Percentiles rank a stretch among this genome's conserved stretches.
Evolutionary conservation across 2,113 vertebrate genomes (phyloP).

Genomic region (Bothrops jararaca): DNA sequence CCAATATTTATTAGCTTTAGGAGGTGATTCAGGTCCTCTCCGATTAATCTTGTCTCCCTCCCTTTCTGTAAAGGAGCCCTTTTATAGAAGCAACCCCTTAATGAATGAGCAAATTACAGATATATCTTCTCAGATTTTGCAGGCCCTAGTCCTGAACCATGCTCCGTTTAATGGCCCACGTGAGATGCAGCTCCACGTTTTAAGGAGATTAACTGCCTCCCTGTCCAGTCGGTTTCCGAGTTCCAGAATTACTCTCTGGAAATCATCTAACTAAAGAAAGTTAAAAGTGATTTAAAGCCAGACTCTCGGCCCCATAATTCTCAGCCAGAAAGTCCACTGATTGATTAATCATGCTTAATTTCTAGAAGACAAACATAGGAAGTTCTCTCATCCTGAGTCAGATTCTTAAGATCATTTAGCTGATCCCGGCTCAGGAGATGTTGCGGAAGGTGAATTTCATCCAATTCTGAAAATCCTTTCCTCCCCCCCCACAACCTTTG

Average conservation of each 20-base stretch:
- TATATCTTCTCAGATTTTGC: neutral
- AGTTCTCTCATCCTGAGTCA: neutral
- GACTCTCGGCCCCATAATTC: neutral
- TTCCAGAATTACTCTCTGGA: neutral
- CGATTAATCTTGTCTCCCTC: neutral
- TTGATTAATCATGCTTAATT: neutral
- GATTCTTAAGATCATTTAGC: too few relatives aligned
- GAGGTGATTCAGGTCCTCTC: neutral
- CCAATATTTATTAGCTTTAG: neutral
- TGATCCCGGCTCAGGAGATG: too few relatives aligned
- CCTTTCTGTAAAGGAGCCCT: neutral
- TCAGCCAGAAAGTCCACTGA: neutral
- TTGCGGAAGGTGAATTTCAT: neutral
- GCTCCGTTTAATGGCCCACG: neutral
- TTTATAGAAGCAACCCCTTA: too few relatives aligned
- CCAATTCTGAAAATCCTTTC: neutral
- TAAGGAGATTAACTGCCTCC: neutral
- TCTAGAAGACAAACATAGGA: neutral
- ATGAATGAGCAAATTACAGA: neutral
- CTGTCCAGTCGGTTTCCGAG: neutral
- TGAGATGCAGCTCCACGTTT: neutral
- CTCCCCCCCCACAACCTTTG: neutral
- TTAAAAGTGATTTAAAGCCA: neutral
- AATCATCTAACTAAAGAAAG: neutral
- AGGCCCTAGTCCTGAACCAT: neutral